Evolutionary conservation across 2,113 vertebrate genomes (phyloP), one percentile per base, ranked within the genome.

Genomic region (Mesitornis unicolor): DNA sequence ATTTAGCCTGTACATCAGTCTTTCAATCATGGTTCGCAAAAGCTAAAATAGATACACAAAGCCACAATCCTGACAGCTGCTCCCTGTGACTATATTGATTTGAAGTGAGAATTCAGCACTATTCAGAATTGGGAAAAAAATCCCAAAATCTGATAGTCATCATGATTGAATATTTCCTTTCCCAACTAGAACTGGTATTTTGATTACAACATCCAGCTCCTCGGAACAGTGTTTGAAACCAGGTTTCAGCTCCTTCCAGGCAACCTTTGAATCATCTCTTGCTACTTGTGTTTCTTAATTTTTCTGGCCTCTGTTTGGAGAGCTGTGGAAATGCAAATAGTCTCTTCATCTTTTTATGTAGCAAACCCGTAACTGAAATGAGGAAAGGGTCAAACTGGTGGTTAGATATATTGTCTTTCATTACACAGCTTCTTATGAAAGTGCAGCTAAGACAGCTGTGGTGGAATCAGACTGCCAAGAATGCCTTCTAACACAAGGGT

Each of bases 371-470:
- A 68, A 29, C 6, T 28, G 0, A 92, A 92, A 75, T 28, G 10
- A 92, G 89, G 71, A 86, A 94, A 92, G 61, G 85, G 88, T 94
- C 90, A 93, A 93, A 75, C 85, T 93, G 36, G 36, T 75, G 88
- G 85, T 88, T 88, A 96, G 69, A 90, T 94, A 89, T 90, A 96
- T 93, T 92, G 65, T 87, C 83, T 96, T 96, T 96, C 95, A 82
- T 69, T 92, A 73, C 74, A 68, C 5, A 18, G 15, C 70, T 80
- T 75, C 85, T 78, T 94, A 90, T 77, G 64, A 92, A 94, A 93
- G 68, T 65, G 53, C 22, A 4, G 51, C 68, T 88, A 84, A 90
- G 71, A 84, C 95, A 95, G 95, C 95, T 97, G 93, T 79, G 90
- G 56, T 84, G 80, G 31, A 94, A 86, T 75, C 64, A 89, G 73